A percentile compares a stretch with the other conserved stretches of the same genome.
These are phyloP conservation scores for Synergus laeviventris DNA, from an alignment of 2,888 invertebrate genomes.

Conservation along the genomic window DNA sequence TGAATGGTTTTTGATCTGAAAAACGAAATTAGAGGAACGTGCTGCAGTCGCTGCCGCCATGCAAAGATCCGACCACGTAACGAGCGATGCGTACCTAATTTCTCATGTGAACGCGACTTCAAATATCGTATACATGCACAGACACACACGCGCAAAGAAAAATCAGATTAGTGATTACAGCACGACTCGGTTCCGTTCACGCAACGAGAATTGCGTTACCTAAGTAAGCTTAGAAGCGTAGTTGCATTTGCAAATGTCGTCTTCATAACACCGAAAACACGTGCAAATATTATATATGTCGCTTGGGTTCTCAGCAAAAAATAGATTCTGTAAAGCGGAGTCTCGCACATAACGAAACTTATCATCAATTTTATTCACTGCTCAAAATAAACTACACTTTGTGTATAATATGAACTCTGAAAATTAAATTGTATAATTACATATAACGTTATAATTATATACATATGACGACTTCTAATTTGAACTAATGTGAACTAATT, in stretches of 20 bases:
- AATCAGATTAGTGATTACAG: conserved; percentile 47
- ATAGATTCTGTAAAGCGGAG: background rate
- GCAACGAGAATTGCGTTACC: conserved; percentile 61
- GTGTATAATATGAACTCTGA: background rate
- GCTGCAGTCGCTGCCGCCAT: conserved; percentile 45
- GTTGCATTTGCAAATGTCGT: conserved; percentile 12
- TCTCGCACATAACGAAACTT: background rate
- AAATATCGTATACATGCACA: conserved; percentile 51
- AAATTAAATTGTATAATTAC: too few species aligned
- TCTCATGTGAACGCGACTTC: conserved; percentile 54
- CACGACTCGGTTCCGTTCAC: conserved; percentile 45
- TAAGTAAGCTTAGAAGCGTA: conserved; percentile 53
- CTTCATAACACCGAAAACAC: background rate
- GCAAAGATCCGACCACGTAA: conserved; percentile 63
- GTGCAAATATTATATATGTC: background rate
- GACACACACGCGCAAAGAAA: conserved; percentile 48
- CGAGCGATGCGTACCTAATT: conserved; percentile 57
- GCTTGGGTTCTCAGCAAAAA: background rate
- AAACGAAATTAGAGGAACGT: conserved; percentile 21
- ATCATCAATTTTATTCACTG: background rate
- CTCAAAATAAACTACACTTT: background rate
- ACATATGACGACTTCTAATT: background rate
- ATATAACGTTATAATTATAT: too few species aligned
- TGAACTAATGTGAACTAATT: background rate
- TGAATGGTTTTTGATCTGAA: conserved; percentile 19